Evolutionary conservation across 1,140 invertebrate genomes (phyloP), one percentile per base, ranked within the genome.

Genomic region (Helicoverpa armigera): DNA sequence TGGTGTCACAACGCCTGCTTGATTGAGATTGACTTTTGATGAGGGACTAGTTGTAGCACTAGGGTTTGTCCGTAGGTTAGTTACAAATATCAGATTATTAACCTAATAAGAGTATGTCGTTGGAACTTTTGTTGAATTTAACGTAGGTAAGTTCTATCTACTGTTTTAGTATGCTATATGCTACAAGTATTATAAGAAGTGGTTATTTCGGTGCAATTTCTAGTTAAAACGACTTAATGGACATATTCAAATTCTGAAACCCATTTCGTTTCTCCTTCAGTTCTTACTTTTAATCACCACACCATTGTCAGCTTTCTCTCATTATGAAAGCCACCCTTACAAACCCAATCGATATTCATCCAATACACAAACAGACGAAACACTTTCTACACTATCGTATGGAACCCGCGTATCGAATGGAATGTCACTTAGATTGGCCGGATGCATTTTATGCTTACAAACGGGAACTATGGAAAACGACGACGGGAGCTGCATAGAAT

Each of bases 1-100:
- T 73, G 65, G n/a, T 70, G 67, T 78, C 80, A 82, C 43, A 77
- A 67, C 61, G 29, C n/a, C 4, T 18, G 29, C 13, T 58, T 76
- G 48, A 43, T 75, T 65, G 14, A 78, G 78, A 80, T 80, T 73
- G 78, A 72, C 78, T 80, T 73, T 80, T 60, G 67, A 63, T 80
- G 60, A 61, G 23, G 29, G 29, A 80, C 18, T 53, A 53, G 18
- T 29, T 31, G 18, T 14, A 3, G 9, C 69, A 2, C 43, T 1
- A 2, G 14, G 69, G 50, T 72, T 53, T 72, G 13, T n/a, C 23
- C 31, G 23, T 72, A 43, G 35, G 35, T 43, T 9, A 9, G 35
- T 43, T 43, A 9, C 7, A 7, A 43, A 43, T 7, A 0, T 43
- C 4, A 43, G 5, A 43, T 43, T 43, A 43, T 43, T 43, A 9